phyloP scores from a whole-genome alignment of 2,113 vertebrate genomes.

The Scortum barcoo region DNA sequence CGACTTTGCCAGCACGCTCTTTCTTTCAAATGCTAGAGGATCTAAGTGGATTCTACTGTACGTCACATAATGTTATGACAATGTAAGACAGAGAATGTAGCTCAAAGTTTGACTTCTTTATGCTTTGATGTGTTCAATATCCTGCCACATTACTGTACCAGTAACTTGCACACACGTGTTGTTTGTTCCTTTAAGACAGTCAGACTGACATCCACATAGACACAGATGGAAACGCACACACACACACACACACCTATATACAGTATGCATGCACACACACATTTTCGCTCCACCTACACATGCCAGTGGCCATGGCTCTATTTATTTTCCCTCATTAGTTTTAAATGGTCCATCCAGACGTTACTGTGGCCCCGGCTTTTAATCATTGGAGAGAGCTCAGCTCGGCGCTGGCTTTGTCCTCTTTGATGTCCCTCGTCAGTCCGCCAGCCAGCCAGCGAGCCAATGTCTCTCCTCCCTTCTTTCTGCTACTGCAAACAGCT shows the following conservation, averaged over 20 bases:
- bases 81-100: background rate
- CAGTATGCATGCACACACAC: background rate
- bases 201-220: background rate
- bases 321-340: slow-evolving; percentile 81
- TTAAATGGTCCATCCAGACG: slow-evolving; percentile 80
- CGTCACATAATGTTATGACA: background rate
- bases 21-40: background rate
- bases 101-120: background rate
- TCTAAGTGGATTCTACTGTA: background rate
- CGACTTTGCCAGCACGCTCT: background rate
- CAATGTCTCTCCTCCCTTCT: slow-evolving; percentile 46
- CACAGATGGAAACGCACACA: slow-evolving; percentile 10
- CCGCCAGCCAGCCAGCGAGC: slow-evolving; percentile 40
- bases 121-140: background rate
- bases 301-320: slow-evolving; percentile 63
- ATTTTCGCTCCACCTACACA: slow-evolving; percentile 50
- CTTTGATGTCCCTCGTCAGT: slow-evolving; percentile 72
- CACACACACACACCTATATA: slow-evolving; percentile 1
- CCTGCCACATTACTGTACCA: background rate
- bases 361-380: slow-evolving; percentile 77
- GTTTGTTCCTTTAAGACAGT: background rate
- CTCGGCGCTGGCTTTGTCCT: slow-evolving; percentile 41
- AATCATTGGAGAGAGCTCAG: slow-evolving; percentile 68
- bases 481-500: slow-evolving; percentile 60
- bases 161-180: background rate